A percentile compares a stretch with the other conserved stretches of the same genome.
Conservation (phyloP, 2,888 invertebrate genomes). For the Itoplectis maculator region DNA sequence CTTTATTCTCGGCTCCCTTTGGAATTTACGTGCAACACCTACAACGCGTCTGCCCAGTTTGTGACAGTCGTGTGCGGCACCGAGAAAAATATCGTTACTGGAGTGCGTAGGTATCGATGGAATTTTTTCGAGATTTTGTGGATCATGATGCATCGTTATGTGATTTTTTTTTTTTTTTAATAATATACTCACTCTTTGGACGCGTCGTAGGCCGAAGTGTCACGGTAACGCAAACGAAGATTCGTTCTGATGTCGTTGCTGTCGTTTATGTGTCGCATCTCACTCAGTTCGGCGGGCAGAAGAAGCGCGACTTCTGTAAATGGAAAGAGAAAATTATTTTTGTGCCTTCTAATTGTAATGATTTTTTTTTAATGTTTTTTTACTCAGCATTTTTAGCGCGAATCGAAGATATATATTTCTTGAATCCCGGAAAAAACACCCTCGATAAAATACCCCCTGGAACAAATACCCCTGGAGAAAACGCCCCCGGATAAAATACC, state of each 20-base stretch:
- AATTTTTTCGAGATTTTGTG: not conserved
- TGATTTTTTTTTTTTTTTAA: not conserved
- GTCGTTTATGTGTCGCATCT: conserved; percentile 91
- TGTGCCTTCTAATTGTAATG: not conserved
- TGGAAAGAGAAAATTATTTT: conserved; percentile 61
- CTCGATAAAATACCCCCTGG: too few species aligned
- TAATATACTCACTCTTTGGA: conserved; percentile 89
- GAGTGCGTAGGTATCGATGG: not conserved
- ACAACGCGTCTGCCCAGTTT: not conserved
- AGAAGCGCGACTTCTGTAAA: conserved; percentile 93
- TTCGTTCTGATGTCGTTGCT: conserved; percentile 93
- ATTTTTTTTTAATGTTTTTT: too few species aligned
- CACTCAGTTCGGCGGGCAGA: conserved; percentile 91
- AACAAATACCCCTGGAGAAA: too few species aligned
- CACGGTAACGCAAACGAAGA: conserved; percentile 90
- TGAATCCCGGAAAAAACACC: too few species aligned
- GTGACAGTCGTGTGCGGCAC: too few species aligned
- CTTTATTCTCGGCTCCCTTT: conserved; percentile 9
- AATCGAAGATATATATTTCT: too few species aligned
- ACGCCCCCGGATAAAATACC: too few species aligned
- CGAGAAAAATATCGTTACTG: too few species aligned
- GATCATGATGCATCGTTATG: not conserved
- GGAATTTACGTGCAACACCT: not conserved
- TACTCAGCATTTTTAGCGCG: too few species aligned
- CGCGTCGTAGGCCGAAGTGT: conserved; percentile 90